Evolutionary conservation across 2,888 invertebrate species (phyloP).

Genomic region (Nomada goodeniana): DNA sequence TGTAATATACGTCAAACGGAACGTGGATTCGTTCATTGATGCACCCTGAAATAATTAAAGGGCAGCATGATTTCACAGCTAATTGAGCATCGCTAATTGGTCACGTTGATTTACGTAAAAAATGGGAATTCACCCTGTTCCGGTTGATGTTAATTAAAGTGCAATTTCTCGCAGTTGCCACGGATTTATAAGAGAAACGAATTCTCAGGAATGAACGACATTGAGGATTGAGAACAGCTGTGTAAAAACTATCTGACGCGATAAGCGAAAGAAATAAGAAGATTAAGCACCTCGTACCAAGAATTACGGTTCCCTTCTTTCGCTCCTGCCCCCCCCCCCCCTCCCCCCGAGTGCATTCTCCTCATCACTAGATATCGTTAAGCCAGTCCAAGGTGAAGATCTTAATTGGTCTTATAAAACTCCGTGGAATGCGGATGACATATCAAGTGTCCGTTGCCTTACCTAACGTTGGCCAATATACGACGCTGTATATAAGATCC

Average conservation of each 20-base stretch:
- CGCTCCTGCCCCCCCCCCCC: neutral
- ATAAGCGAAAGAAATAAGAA: conserved; percentile 53
- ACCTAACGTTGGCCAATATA: conserved; percentile 10
- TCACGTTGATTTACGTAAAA: neutral
- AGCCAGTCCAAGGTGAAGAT: conserved; percentile 53
- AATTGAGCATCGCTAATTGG: neutral
- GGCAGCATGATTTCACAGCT: neutral
- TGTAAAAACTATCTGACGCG: conserved; percentile 13
- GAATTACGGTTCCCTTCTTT: conserved; percentile 36
- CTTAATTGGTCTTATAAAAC: conserved; percentile 73
- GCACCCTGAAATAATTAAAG: neutral
- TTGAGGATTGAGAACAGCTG: neutral
- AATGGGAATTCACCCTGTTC: neutral
- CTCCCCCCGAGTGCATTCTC: neutral
- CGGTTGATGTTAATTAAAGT: neutral
- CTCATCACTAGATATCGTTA: conserved; percentile 43
- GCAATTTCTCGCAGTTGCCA: neutral
- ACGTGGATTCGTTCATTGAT: neutral
- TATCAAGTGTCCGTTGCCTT: conserved; percentile 49
- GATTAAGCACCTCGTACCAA: conserved; percentile 45
- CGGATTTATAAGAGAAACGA: too few relatives aligned
- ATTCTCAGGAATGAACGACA: neutral
- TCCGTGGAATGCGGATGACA: conserved; percentile 66
- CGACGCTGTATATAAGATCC: neutral
- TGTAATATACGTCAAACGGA: too few relatives aligned